These are phyloP conservation scores for Caiman crocodilus DNA, from an alignment of 2,797 vertebrate genomes.

Conservation along the genomic window DNA sequence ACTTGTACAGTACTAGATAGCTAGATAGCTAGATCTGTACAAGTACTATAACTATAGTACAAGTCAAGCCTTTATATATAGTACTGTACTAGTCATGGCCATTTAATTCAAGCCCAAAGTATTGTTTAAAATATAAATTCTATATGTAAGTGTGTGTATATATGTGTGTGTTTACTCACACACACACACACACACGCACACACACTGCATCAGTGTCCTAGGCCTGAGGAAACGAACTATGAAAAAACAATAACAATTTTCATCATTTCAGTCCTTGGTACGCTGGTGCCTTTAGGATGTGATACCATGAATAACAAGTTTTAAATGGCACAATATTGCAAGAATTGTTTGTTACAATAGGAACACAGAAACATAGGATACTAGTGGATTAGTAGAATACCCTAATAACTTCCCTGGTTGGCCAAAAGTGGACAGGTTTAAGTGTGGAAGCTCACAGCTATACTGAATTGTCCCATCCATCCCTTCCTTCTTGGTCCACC, in stretches of 20 bases:
- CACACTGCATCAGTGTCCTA: not conserved
- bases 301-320: not conserved
- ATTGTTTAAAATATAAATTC: not conserved
- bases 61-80: no score
- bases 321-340: not conserved
- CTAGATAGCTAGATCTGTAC: no score
- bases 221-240: slow-evolving; percentile 25
- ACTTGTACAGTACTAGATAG: no score
- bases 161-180: no score
- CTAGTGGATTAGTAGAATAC: rapidly evolving
- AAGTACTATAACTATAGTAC: no score
- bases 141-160: no score
- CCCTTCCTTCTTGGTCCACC: not conserved
- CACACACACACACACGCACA: no score
- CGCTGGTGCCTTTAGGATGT: not conserved
- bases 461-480: not conserved
- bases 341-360: not conserved
- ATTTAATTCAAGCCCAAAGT: not conserved
- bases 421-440: not conserved
- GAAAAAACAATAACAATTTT: not conserved
- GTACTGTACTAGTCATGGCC: not conserved
- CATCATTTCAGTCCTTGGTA: not conserved
- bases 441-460: rapidly evolving
- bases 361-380: not conserved
- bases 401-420: not conserved